phyloP scores from a whole-genome alignment of 2,113 vertebrate species.

The Herpailurus yagouaroundi region DNA sequence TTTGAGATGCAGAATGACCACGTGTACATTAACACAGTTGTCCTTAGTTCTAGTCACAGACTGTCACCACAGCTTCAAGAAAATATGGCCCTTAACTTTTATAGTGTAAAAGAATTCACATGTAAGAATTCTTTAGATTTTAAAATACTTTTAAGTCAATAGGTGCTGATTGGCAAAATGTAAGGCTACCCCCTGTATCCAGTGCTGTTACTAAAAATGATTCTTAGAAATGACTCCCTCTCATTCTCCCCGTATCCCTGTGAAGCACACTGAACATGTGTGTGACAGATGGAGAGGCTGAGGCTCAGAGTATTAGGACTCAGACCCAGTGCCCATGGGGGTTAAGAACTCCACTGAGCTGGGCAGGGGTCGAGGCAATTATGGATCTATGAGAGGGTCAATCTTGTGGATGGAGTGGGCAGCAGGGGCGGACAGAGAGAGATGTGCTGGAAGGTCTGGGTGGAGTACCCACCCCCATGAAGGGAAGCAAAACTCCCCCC shows the following conservation, averaged over 20 bases:
- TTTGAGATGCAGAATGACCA: background rate
- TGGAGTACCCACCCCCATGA: too few relatives aligned
- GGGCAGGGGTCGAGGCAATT: background rate
- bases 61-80: background rate
- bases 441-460: background rate
- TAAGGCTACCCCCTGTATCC: background rate
- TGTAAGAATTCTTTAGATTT: background rate
- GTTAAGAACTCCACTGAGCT: background rate
- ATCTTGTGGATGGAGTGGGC: too few relatives aligned
- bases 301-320: background rate
- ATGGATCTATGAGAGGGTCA: background rate
- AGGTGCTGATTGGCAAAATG: background rate
- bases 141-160: background rate
- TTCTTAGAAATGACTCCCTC: background rate
- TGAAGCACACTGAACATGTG: background rate
- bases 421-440: background rate
- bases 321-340: background rate
- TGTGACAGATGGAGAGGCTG: background rate
- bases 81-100: background rate
- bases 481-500: too few relatives aligned
- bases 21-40: rapidly evolving
- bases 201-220: background rate
- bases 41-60: too few relatives aligned
- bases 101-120: background rate
- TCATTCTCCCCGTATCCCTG: background rate